Percentiles rank a stretch among this genome's conserved stretches.
Conservation (phyloP, 1,140 invertebrate genomes). For the Cydia amplana region DNA sequence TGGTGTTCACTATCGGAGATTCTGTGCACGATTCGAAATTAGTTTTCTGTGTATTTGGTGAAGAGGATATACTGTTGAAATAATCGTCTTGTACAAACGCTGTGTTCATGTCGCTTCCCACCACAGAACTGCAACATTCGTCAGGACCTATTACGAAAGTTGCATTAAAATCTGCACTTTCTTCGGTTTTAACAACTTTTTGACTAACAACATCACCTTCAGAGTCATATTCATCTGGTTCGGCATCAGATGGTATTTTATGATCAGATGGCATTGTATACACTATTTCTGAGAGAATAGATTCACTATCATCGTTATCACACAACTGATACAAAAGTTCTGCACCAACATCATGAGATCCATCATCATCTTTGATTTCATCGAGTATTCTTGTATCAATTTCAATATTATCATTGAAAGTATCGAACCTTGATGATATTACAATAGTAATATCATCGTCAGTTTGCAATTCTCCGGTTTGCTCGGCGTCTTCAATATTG, state of each 20-base stretch:
- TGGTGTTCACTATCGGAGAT: conserved; percentile 53
- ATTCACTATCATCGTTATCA: not conserved
- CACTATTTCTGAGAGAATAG: not conserved
- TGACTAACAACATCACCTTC: not conserved
- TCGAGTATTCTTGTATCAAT: not conserved
- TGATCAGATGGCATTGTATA: not conserved
- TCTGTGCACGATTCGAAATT: conserved; percentile 52
- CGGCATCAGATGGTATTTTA: not conserved
- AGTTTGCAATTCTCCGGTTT: not conserved
- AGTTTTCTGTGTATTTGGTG: conserved; percentile 40
- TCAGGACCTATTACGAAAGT: conserved; percentile 45
- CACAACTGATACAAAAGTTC: not conserved
- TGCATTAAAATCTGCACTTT: conserved; percentile 41
- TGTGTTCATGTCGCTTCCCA: conserved; percentile 53
- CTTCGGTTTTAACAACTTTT: not conserved
- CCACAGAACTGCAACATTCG: not conserved
- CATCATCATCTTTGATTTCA: not conserved
- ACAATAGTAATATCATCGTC: not conserved
- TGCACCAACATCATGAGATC: not conserved
- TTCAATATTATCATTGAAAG: conserved; percentile 13
- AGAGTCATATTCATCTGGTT: not conserved
- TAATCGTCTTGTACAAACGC: conserved; percentile 56
- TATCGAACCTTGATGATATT: not conserved
- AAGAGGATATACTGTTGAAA: conserved; percentile 46
- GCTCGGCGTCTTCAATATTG: not conserved